Conservation (phyloP, 2,888 invertebrate species). For the Drosophila barbarae region DNA sequence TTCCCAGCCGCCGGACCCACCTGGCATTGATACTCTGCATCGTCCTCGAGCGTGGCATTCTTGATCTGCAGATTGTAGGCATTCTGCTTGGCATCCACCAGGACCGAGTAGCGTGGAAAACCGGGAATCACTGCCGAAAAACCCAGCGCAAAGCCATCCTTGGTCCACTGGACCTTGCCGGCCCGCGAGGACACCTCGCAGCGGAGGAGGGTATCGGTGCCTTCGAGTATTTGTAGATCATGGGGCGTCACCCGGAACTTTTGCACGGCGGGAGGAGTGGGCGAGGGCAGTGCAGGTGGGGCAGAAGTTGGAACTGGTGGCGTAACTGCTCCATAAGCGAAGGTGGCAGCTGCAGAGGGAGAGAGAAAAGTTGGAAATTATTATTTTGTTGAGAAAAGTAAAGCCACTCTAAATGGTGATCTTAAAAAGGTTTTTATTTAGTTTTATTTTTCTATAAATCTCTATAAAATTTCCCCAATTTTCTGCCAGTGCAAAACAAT, state of each 20-base stretch:
- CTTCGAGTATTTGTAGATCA: constrained; percentile 90
- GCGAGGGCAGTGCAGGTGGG: not conserved
- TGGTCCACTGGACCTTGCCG: constrained; percentile 96
- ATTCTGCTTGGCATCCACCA: constrained; percentile 90
- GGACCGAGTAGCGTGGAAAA: constrained; percentile 91
- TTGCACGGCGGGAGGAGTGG: constrained; percentile 83
- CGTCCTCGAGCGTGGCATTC: constrained; percentile 93
- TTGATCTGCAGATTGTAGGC: constrained; percentile 94
- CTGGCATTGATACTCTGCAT: constrained; percentile 98
- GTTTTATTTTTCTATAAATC: not conserved
- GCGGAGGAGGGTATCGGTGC: constrained; percentile 89
- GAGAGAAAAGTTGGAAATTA: not conserved
- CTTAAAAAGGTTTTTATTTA: not conserved
- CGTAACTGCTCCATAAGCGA: constrained; percentile 32
- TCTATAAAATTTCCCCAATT: not conserved
- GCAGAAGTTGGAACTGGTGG: not conserved
- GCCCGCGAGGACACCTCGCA: constrained; percentile 91
- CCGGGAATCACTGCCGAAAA: constrained; percentile 89
- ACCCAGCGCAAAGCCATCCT: constrained; percentile 94
- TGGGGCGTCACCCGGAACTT: constrained; percentile 89
- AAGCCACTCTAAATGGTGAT: no score
- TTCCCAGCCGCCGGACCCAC: constrained; percentile 91
- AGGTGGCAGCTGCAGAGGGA: constrained; percentile 23
- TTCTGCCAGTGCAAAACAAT: constrained; percentile 6
- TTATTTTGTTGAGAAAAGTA: not conserved